Evolutionary conservation across 2,797 vertebrate species (phyloP).

Genomic region (Thamnophis elegans): DNA sequence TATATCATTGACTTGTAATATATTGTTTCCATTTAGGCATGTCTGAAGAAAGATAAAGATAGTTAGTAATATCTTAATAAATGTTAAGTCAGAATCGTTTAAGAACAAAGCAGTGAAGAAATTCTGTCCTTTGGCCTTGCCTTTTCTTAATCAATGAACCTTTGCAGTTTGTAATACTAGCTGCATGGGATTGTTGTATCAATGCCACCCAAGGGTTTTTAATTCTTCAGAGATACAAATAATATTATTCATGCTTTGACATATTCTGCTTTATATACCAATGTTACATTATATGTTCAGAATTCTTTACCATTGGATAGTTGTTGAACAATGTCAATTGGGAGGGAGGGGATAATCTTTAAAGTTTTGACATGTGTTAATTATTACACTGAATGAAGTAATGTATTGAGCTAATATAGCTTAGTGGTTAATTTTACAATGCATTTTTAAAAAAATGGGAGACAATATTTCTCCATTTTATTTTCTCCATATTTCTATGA

Average conservation of each 20-base stretch:
- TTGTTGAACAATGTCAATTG: conserved; percentile 26
- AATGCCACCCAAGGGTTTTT: conserved; percentile 69
- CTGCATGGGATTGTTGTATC: conserved; percentile 75
- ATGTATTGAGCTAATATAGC: not conserved
- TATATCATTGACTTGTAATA: conserved; percentile 52
- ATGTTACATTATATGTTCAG: conserved; percentile 70
- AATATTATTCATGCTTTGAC: conserved; percentile 74
- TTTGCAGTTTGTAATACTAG: conserved; percentile 75
- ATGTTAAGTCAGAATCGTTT: conserved; percentile 73
- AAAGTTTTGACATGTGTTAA: conserved; percentile 25
- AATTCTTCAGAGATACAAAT: conserved; percentile 69
- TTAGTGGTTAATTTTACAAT: not conserved
- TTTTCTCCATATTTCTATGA: no score
- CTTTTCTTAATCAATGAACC: conserved; percentile 71
- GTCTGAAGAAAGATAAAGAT: conserved; percentile 64
- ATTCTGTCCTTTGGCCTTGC: conserved; percentile 65
- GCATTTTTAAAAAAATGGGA: not conserved
- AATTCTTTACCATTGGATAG: conserved; percentile 42
- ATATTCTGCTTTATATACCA: conserved; percentile 67
- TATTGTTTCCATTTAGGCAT: conserved; percentile 63
- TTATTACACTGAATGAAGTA: not conserved
- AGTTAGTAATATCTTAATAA: conserved; percentile 77
- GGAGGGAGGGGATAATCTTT: conserved; percentile 26
- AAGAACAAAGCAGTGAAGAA: conserved; percentile 68
- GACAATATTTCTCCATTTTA: no score